Conservation (phyloP, 2,797 vertebrate species). For the Odontamblyopus lacepedii region DNA sequence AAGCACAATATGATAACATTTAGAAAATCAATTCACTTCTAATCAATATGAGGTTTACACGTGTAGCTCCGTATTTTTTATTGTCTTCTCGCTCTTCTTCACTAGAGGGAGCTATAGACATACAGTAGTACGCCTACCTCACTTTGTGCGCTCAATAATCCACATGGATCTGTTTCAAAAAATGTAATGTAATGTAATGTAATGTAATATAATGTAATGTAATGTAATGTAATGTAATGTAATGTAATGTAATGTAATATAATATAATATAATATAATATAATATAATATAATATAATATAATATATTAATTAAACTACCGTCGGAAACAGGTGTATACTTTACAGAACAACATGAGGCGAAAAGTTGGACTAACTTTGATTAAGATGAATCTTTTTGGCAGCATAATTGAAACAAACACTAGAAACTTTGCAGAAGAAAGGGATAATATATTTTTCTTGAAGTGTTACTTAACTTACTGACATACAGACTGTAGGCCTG, state of each 20-base stretch:
- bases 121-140: too few relatives aligned
- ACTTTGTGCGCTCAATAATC: too few relatives aligned
- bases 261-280: too few relatives aligned
- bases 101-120: conserved; percentile 60
- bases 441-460: too few relatives aligned
- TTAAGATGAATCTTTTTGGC: background rate
- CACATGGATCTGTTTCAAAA: background rate
- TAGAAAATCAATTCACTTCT: background rate
- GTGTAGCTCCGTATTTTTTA: background rate
- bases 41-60: background rate
- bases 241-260: too few relatives aligned
- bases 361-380: background rate
- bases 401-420: background rate
- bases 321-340: background rate
- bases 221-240: too few relatives aligned
- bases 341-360: background rate
- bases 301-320: background rate
- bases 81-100: conserved; percentile 25
- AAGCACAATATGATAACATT: too few relatives aligned
- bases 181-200: too few relatives aligned
- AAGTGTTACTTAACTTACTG: too few relatives aligned
- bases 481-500: too few relatives aligned
- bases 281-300: too few relatives aligned
- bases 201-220: too few relatives aligned
- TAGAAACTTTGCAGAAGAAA: background rate